phyloP scores from a whole-genome alignment of 37 sponge, comb jelly and placozoan genomes.

The Spongilla lacustris region DNA sequence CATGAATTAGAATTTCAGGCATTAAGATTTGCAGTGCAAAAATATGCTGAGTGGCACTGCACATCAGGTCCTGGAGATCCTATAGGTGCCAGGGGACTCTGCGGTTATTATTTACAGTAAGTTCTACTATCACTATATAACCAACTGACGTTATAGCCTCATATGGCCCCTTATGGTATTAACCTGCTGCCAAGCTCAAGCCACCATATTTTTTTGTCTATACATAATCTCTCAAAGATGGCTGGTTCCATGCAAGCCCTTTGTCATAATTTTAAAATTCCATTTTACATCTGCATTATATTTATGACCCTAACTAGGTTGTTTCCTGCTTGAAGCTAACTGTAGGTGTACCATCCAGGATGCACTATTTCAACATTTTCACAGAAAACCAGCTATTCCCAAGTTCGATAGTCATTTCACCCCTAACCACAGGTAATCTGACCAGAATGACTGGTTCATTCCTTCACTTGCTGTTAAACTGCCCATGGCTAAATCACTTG shows the following conservation, averaged over 20 bases:
- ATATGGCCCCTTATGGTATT: neutral
- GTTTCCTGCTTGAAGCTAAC: constrained; percentile 60
- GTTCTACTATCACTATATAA: constrained; percentile 82
- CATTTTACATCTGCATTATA: constrained; percentile 62
- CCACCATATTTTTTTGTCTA: constrained; percentile 73
- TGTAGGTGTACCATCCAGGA: neutral
- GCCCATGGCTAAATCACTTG: constrained; percentile 83
- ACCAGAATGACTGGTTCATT: constrained; percentile 88
- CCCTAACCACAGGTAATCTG: constrained; percentile 85
- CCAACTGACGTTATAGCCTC: neutral
- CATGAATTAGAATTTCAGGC: no score
- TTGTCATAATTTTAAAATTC: constrained; percentile 39
- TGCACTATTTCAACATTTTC: constrained; percentile 86
- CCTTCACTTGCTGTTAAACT: constrained; percentile 64
- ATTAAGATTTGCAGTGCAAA: no score
- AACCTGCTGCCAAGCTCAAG: constrained; percentile 38
- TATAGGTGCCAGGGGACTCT: no score
- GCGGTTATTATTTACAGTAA: constrained; percentile 51
- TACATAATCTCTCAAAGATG: constrained; percentile 90
- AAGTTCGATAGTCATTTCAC: constrained; percentile 90
- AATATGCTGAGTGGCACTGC: no score
- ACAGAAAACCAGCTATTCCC: constrained; percentile 94
- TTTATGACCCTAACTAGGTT: constrained; percentile 77
- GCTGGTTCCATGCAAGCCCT: constrained; percentile 90
- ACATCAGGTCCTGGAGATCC: no score